phyloP scores from a whole-genome alignment of 2,797 vertebrate species.

The Nothura maculosa region DNA sequence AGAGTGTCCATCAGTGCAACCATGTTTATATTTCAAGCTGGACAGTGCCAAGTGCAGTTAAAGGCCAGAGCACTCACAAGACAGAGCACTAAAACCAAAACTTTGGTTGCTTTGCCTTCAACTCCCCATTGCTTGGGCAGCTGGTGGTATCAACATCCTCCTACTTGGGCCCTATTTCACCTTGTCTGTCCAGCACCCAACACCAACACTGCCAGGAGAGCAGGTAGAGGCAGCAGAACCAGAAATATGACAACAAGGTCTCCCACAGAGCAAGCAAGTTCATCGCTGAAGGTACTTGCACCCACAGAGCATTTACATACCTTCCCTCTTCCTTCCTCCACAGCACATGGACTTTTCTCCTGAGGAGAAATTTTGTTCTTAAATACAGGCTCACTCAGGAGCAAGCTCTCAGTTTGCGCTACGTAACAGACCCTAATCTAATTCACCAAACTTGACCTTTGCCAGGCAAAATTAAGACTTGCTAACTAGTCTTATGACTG shows the following conservation, averaged over 20 bases:
- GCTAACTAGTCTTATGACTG: accelerated
- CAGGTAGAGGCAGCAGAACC: accelerated
- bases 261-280: neutral
- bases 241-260: accelerated
- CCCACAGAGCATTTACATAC: accelerated
- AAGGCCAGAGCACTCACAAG: neutral
- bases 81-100: accelerated
- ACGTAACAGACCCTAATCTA: neutral
- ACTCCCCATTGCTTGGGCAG: no score
- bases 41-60: neutral
- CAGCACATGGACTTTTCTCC: accelerated
- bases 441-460: accelerated
- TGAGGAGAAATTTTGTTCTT: accelerated
- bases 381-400: accelerated
- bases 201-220: accelerated
- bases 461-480: accelerated
- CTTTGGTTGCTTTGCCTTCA: accelerated
- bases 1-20: neutral
- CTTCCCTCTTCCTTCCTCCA: neutral
- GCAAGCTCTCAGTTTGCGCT: accelerated
- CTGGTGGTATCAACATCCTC: accelerated
- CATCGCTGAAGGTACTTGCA: accelerated
- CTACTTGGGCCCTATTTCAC: neutral
- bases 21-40: neutral
- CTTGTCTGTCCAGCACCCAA: accelerated